Percentiles rank a stretch among this genome's conserved stretches.
These are phyloP conservation scores for Hirtodrosophila duncani DNA, from an alignment of 2,888 invertebrate genomes.

Conservation along the genomic window DNA sequence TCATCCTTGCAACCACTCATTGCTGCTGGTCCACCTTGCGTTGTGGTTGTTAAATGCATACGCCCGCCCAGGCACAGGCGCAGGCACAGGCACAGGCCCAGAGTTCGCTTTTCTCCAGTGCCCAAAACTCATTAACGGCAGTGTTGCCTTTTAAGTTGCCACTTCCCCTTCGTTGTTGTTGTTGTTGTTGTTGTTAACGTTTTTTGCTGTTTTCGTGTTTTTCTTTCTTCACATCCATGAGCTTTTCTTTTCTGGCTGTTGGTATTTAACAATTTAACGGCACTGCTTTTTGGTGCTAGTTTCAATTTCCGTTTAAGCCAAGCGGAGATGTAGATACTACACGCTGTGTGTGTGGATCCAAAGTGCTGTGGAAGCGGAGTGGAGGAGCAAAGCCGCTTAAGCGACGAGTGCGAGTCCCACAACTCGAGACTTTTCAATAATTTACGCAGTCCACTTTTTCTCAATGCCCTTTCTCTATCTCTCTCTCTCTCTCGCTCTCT, in stretches of 20 bases:
- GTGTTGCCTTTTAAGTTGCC: slow-evolving; percentile 48
- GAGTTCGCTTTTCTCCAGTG: slow-evolving; percentile 3
- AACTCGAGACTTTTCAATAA: slow-evolving; percentile 62
- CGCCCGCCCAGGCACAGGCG: not conserved
- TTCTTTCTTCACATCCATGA: not conserved
- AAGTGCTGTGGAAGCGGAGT: slow-evolving; percentile 3
- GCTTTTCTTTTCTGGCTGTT: slow-evolving; percentile 3
- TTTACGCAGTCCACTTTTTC: too few species aligned
- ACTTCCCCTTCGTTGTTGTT: slow-evolving; percentile 11
- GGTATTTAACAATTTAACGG: slow-evolving; percentile 13
- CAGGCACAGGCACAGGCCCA: not conserved
- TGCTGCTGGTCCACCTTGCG: slow-evolving; percentile 10
- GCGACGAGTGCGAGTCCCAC: slow-evolving; percentile 36
- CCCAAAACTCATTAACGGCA: slow-evolving; percentile 59
- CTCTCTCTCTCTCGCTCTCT: too few species aligned
- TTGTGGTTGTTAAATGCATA: slow-evolving; percentile 52
- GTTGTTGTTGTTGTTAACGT: slow-evolving; percentile 10
- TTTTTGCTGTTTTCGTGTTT: slow-evolving; percentile 4
- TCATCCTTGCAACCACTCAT: not conserved
- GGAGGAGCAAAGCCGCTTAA: slow-evolving; percentile 58
- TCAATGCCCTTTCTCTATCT: too few species aligned
- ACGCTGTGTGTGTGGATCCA: too few species aligned
- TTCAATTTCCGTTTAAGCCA: slow-evolving; percentile 32
- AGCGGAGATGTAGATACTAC: too few species aligned
- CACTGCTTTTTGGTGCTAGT: slow-evolving; percentile 8